phyloP scores from a whole-genome alignment of 2,888 invertebrate species.

The Cantharis rustica region DNA sequence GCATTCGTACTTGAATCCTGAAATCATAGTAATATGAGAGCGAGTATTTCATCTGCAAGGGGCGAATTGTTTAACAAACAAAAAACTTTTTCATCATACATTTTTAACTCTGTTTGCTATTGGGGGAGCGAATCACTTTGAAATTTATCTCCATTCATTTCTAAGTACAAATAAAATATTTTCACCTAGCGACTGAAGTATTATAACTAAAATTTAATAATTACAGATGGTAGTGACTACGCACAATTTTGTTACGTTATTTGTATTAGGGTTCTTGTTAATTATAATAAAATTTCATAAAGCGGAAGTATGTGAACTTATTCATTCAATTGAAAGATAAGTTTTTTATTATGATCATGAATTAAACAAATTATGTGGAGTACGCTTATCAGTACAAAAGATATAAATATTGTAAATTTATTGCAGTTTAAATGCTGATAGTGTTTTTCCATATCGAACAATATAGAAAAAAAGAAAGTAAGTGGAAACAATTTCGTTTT shows the following conservation, averaged over 20 bases:
- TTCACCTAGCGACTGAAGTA: not conserved
- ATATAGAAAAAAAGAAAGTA: not conserved
- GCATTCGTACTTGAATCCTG: not conserved
- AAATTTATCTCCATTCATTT: not conserved
- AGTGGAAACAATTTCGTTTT: not conserved
- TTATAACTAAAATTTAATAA: not conserved
- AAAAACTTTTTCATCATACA: not conserved
- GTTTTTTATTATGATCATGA: not conserved
- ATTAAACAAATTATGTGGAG: not conserved
- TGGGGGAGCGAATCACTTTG: not conserved
- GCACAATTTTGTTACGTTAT: no score
- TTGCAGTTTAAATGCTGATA: not conserved
- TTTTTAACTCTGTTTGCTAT: not conserved
- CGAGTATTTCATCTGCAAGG: not conserved
- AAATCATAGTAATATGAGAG: not conserved
- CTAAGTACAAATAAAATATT: not conserved
- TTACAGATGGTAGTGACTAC: not conserved
- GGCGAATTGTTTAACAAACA: not conserved
- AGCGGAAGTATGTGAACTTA: not conserved
- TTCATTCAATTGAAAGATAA: not conserved
- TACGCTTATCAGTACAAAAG: not conserved
- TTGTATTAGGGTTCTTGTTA: no score
- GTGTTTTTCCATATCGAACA: not conserved
- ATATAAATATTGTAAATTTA: not conserved
- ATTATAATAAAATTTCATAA: not conserved